These are phyloP conservation scores for Agrotis segetum DNA, from an alignment of 2,888 invertebrate species.

Conservation along the genomic window DNA sequence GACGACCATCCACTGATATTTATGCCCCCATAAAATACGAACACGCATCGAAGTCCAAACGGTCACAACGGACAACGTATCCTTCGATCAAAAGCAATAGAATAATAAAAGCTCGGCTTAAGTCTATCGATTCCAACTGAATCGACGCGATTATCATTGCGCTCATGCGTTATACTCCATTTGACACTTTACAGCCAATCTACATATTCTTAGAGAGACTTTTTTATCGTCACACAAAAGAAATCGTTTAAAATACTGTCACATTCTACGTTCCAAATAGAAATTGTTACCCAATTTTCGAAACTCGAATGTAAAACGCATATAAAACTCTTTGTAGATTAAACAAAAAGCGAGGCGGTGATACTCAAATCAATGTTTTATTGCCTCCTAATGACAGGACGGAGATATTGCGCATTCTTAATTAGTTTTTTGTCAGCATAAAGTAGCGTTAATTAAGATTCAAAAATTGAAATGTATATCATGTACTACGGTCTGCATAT, in stretches of 20 bases:
- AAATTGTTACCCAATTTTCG: conserved; percentile 54
- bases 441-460: conserved; percentile 63
- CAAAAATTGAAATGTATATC: conserved; percentile 54
- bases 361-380: conserved; percentile 62
- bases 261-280: conserved; percentile 52
- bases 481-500: conserved; percentile 42
- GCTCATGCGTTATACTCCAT: conserved; percentile 52
- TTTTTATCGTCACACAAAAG: conserved; percentile 60
- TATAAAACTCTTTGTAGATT: conserved; percentile 46
- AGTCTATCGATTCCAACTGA: conserved; percentile 60
- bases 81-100: conserved; percentile 82
- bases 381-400: conserved; percentile 57
- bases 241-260: conserved; percentile 57
- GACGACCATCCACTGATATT: conserved; percentile 80
- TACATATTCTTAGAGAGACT: conserved; percentile 44
- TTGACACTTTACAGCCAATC: conserved; percentile 60
- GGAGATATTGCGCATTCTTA: conserved; percentile 62
- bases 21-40: conserved; percentile 87
- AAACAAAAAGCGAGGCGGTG: conserved; percentile 52
- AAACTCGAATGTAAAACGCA: conserved; percentile 51
- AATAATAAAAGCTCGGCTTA: conserved; percentile 76
- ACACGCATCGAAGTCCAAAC: conserved; percentile 79
- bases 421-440: conserved; percentile 63
- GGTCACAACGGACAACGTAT: conserved; percentile 71
- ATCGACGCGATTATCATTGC: conserved; percentile 63